Evolutionary conservation across 2,888 invertebrate species (phyloP), one percentile per base, ranked within the genome.

Genomic region (Xylota sylvarum): DNA sequence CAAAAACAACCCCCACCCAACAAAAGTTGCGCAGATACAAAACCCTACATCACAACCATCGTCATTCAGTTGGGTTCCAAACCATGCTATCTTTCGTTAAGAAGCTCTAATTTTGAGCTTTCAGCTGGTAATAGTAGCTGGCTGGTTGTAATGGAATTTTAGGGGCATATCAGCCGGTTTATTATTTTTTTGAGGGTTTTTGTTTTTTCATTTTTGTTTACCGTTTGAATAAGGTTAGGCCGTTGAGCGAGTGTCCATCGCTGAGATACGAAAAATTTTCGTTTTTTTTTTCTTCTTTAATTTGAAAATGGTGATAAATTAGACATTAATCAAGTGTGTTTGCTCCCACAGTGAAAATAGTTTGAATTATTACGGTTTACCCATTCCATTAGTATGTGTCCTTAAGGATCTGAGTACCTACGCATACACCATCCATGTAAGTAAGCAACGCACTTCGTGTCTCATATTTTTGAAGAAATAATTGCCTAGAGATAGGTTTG

Each of bases 131-230:
- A 17, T 17, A 56, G 56, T 10, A 17, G 23, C 23, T 17, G 27
- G 37, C 37, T 48, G 73, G 23, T 14, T 74, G 64, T 58, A 14
- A 60, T 65, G 84, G 58, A 32, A 32, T 85, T 80, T 85, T 80
- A 76, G 80, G 76, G 70, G 84, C 56, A 70, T 35, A 55, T 19
- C 4, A 50, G 70, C 67, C 40, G 67, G 67, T 55, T 52, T 62
- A 37, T 37, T 67, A 46, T 50, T 64, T 64, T 67, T 48, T 62
- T 19, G 60, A 12, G 27, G 52, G 35, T 9, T 65, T 69, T 73
- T 37, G n/a, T 37, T 62, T 73, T 50, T 50, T 48, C 67, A 62
- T 37, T 55, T 73, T 74, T 35, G 56, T 73, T 72, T 43, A 58
- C 70, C 50, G 32, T 55, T 62, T 27, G 60, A 43, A 52, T 43